These are phyloP conservation scores for Andrena bicolor DNA, from an alignment of 2,888 invertebrate genomes.

Conservation along the genomic window DNA sequence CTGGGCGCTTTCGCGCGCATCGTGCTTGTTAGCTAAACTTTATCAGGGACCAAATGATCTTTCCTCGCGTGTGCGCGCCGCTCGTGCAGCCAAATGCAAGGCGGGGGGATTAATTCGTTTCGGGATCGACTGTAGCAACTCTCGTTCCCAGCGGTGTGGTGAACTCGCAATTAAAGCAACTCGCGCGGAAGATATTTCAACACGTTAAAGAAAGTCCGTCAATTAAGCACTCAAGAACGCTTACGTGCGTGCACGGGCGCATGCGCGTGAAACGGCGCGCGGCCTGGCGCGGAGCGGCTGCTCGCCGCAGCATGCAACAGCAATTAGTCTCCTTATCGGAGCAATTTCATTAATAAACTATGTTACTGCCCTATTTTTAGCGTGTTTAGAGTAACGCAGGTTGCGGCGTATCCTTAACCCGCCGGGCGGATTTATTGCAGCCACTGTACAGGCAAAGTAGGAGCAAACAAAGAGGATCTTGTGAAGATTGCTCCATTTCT, in stretches of 20 bases:
- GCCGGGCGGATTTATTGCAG: background rate
- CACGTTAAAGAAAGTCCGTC: slow-evolving; percentile 27
- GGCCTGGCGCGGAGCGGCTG: background rate
- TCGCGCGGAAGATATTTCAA: slow-evolving; percentile 15
- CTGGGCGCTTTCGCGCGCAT: background rate
- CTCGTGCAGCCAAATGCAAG: slow-evolving; percentile 2
- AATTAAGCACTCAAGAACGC: slow-evolving; percentile 36
- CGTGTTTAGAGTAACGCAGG: slow-evolving; percentile 5
- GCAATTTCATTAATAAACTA: slow-evolving; percentile 53
- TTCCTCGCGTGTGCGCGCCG: background rate
- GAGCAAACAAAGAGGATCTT: background rate
- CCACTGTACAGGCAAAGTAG: background rate
- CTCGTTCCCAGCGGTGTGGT: background rate
- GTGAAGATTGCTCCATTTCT: background rate
- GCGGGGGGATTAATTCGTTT: slow-evolving; percentile 9
- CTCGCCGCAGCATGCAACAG: slow-evolving; percentile 36
- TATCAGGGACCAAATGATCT: slow-evolving; percentile 17
- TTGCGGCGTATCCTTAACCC: background rate
- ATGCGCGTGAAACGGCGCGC: background rate
- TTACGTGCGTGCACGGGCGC: background rate
- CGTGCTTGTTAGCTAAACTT: slow-evolving; percentile 13
- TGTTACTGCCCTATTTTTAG: slow-evolving; percentile 27
- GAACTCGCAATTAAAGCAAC: slow-evolving; percentile 14
- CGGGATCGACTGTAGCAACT: background rate
- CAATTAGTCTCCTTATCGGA: slow-evolving; percentile 35